Base-by-base conservation (phyloP, 2,797 vertebrate species). In the Manis javanica region DNA sequence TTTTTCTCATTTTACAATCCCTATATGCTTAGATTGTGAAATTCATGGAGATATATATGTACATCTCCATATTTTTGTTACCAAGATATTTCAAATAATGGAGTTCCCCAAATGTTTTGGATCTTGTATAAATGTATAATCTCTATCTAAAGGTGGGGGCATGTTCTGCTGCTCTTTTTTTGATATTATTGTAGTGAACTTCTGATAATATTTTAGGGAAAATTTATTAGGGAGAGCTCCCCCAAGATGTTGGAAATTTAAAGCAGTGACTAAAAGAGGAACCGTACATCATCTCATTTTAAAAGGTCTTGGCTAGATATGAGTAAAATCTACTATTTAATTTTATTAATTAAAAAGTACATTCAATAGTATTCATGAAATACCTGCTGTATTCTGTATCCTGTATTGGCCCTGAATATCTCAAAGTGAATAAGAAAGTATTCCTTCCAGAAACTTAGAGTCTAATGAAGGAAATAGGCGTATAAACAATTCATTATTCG, bases 261-360 rank as follows among this genome's bases (percentile, higher is more conserved):
- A 97, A 72, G 12, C 9, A 93, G 4, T 11, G 7, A 89, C 66
- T 81, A 49, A 92, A 81, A 57, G 29, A 81, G n/a, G 21, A 39
- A 74, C 6, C 24, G 63, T 64, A 37, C 42, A 46, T 75, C 74
- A 75, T 53, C 53, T 75, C 71, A 95, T 57, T 91, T 87, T 84
- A 87, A 0, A 92, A 49, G 46, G 9, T 96, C 8, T 87, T 96
- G 8, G 37, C n/a, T 91, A 31, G 2, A 37, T 71, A 90, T 19
- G 39, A 39, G 53, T 74, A 84, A 95, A 92, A 94, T 74, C 4
- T 64, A 57, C 16, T 55, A 86, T 92, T 78, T 82, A 77, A 46
- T 63, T 82, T 94, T 90, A 87, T 78, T 90, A 61, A 93, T 87
- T 69, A 66, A 87, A 94, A 68, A 95, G 64, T 51, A 7, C 3